phyloP scores from a whole-genome alignment of 2,888 invertebrate genomes.

The Pristionchus japonicus region DNA sequence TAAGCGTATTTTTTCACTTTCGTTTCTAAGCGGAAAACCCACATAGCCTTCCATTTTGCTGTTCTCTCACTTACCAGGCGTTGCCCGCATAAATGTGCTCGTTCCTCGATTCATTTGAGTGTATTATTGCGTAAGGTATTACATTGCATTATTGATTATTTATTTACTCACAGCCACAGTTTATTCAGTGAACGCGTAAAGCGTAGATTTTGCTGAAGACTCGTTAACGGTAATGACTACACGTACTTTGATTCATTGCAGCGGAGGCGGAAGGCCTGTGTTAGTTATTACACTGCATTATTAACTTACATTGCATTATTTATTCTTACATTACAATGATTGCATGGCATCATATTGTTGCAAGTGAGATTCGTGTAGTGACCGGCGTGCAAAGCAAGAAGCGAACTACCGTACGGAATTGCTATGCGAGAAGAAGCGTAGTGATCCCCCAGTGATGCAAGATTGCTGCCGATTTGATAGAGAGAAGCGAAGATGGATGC shows the following conservation, averaged over 20 bases:
- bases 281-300: background rate
- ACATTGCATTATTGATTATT: background rate
- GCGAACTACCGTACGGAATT: background rate
- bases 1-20: background rate
- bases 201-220: no score
- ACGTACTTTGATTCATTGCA: no score
- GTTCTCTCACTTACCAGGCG: slow-evolving; percentile 5
- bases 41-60: background rate
- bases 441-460: background rate
- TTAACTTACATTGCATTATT: background rate
- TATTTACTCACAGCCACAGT: no score
- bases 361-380: background rate
- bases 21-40: slow-evolving; percentile 9
- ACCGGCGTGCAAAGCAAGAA: background rate
- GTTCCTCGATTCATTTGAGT: background rate
- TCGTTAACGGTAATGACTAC: no score
- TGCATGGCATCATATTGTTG: background rate
- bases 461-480: background rate
- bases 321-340: background rate
- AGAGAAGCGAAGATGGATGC: no score
- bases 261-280: no score
- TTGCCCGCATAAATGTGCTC: slow-evolving; percentile 31
- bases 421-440: background rate
- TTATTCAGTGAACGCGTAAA: no score
- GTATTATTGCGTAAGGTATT: slow-evolving; percentile 6